Evolutionary conservation across 2,888 invertebrate species (phyloP).

Genomic region (Linyphia triangularis): DNA sequence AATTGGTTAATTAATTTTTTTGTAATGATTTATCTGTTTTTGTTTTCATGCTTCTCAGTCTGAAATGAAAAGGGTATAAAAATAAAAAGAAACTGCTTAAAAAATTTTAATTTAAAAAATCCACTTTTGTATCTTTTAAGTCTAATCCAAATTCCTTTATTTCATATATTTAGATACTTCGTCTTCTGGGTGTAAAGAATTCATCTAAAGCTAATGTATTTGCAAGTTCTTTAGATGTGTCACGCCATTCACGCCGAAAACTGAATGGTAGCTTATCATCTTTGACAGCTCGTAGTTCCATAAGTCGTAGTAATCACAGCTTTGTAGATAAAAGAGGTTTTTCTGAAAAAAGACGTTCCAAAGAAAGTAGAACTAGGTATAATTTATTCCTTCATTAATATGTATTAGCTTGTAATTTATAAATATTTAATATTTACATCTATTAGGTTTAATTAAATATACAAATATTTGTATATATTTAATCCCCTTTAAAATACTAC

Average conservation of each 20-base stretch:
- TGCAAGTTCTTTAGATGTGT: slow-evolving; percentile 81
- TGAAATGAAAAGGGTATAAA: no score
- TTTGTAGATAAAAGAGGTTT: slow-evolving; percentile 70
- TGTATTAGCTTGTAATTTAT: no score
- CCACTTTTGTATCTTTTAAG: no score
- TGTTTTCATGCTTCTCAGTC: no score
- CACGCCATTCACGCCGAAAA: slow-evolving; percentile 80
- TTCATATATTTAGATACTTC: slow-evolving; percentile 82
- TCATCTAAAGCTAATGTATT: slow-evolving; percentile 81
- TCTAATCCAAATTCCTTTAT: not conserved
- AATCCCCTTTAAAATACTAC: no score
- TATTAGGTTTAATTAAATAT: no score
- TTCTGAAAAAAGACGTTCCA: slow-evolving; percentile 81
- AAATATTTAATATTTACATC: no score
- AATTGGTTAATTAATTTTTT: no score
- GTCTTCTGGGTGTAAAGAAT: slow-evolving; percentile 84
- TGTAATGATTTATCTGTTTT: no score
- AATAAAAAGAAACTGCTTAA: no score
- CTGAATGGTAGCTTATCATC: slow-evolving; percentile 91
- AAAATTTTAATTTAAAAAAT: not conserved
- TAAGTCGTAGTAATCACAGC: slow-evolving; percentile 67
- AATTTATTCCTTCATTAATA: no score
- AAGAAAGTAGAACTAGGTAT: slow-evolving; percentile 67
- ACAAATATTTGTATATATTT: not conserved
- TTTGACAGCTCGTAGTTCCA: slow-evolving; percentile 79